Base-by-base conservation (phyloP, 2,888 invertebrate species). In the Philonicus albiceps region DNA sequence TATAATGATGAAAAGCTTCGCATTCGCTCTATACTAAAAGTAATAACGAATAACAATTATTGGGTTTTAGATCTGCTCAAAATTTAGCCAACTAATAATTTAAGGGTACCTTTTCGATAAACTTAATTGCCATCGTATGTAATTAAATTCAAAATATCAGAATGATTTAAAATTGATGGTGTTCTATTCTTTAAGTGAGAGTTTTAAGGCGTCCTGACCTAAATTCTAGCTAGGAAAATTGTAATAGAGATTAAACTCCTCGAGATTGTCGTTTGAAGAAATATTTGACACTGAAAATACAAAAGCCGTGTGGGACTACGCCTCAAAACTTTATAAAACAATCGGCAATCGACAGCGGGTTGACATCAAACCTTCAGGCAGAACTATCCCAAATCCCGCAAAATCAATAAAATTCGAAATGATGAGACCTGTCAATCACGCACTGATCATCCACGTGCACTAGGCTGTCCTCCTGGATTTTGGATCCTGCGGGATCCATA, bases 381-480 rank as follows among this genome's bases (percentile, higher is more conserved):
- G 8, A 49, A 81, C 13, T 72, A 72, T 19, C 22, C 3, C 8
- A 72, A 84, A 22, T 31, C 53, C 8, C n/a, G 19, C 11, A 81
- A 81, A 84, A 73, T 74, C 37, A 85, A 31, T 34, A 83, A 64
- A 64, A 64, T 30, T 43, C n/a, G 37, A 64, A 83, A 30, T 31
- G 49, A 7, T 31, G 43, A 22, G 31, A 92, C 92, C 92, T 92
- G 91, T 92, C 92, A 90, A 91, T 88, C 43, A 90, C 91, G 90
- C 89, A 90, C 89, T 90, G 90, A 87, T 92, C 91, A 88, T 92
- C 92, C 86, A 92, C 91, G 83, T 90, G 90, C 76, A 90, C 91
- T 75, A 90, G 90, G 31, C 86, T 88, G 27, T 87, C 85, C 7
- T 22, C 30, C 37, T 55, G 37, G 13, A 8, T n/a, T 22, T 83